These are phyloP conservation scores for Eciton burchellii DNA, from an alignment of 1,140 invertebrate genomes.

Conservation along the genomic window DNA sequence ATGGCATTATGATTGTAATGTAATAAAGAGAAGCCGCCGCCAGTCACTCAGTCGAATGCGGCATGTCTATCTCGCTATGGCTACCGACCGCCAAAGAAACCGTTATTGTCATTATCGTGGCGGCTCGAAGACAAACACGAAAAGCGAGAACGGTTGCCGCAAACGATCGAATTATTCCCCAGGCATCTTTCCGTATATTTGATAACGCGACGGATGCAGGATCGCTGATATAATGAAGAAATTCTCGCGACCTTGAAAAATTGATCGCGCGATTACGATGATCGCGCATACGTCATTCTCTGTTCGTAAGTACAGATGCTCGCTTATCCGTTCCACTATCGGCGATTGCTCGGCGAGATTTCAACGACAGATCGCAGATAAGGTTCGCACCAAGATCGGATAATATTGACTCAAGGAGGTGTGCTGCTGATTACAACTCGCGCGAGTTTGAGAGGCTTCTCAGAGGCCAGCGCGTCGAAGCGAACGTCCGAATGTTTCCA, in stretches of 20 bases:
- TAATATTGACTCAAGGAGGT: conserved; percentile 1
- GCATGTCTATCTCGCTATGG: conserved; percentile 25
- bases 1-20: conserved; percentile 22
- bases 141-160: not conserved
- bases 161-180: not conserved
- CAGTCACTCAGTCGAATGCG: not conserved
- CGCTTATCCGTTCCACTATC: conserved; percentile 39
- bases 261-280: conserved; percentile 14
- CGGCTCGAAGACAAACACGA: conserved; percentile 18
- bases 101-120: conserved; percentile 5
- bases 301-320: conserved; percentile 26
- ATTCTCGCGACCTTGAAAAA: conserved; percentile 26
- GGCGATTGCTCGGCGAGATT: conserved; percentile 3
- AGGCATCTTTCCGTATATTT: too few relatives aligned
- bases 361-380: conserved; percentile 30
- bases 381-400: not conserved
- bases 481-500: not conserved
- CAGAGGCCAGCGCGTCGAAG: not conserved
- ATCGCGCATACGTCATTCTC: conserved; percentile 15
- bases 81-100: not conserved
- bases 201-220: not conserved
- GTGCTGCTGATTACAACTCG: not conserved
- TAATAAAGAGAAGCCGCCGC: conserved; percentile 11
- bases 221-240: conserved; percentile 13
- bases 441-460: not conserved